Evolutionary conservation across 2,113 vertebrate genomes (phyloP).

Genomic region (Rhabdornis inornatus): DNA sequence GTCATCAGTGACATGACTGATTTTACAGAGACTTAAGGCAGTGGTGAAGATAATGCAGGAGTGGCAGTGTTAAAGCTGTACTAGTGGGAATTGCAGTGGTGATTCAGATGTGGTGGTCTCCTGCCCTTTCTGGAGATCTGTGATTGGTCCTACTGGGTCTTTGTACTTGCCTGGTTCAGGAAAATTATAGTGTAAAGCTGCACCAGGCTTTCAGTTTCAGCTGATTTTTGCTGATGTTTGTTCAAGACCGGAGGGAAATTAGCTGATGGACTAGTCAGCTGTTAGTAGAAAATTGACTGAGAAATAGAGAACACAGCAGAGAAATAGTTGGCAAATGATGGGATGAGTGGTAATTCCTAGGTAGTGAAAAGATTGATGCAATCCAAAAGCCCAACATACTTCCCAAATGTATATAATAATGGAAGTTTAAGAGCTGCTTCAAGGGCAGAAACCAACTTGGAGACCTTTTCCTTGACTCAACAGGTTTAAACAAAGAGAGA

Average conservation of each 20-base stretch:
- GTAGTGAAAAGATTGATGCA: neutral
- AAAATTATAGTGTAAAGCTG: slow-evolving; percentile 20
- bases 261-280: neutral
- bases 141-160: neutral
- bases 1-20: neutral
- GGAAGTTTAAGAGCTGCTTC: neutral
- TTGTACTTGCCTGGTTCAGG: neutral
- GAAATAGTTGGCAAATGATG: slow-evolving; percentile 4
- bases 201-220: neutral
- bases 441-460: neutral
- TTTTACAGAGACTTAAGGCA: neutral
- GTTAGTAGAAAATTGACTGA: slow-evolving; percentile 26
- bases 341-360: slow-evolving; percentile 2
- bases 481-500: neutral
- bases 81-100: neutral
- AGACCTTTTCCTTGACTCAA: neutral
- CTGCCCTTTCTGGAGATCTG: neutral
- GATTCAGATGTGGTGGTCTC: neutral
- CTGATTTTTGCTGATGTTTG: slow-evolving; percentile 34
- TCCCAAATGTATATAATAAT: neutral
- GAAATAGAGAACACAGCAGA: slow-evolving; percentile 5
- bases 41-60: neutral
- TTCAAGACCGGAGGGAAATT: slow-evolving; percentile 31
- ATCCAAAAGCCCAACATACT: neutral
- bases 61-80: neutral